A percentile compares a stretch with the other conserved stretches of the same genome.
Conservation (phyloP, 92 coral and sea anemone species). For the Pocillopora grandis region DNA sequence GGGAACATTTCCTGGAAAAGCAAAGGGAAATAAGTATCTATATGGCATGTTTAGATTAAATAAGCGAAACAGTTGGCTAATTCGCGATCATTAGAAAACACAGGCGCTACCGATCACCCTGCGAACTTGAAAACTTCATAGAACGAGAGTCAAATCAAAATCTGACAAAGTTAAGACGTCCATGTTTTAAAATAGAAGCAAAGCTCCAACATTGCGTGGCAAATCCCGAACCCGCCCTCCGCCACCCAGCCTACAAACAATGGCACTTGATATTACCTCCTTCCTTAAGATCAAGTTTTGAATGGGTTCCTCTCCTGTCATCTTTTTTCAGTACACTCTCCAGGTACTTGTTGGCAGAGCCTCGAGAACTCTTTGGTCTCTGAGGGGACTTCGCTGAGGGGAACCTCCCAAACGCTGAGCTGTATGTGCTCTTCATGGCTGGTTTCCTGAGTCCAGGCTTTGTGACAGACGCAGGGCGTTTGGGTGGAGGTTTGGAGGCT, state of each 20-base stretch:
- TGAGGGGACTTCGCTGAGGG: conserved; percentile 30
- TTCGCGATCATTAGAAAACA: no score
- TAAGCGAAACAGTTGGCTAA: no score
- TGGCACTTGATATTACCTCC: neutral
- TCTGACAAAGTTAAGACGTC: no score
- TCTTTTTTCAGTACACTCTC: conserved; percentile 38
- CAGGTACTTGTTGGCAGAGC: conserved; percentile 29
- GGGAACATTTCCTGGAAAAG: neutral
- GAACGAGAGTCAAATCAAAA: no score
- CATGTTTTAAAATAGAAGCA: neutral
- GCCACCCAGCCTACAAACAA: no score
- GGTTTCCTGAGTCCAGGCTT: conserved; percentile 33
- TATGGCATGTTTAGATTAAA: no score
- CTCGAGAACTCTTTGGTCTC: conserved; percentile 11
- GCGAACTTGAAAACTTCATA: neutral
- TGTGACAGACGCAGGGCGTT: neutral
- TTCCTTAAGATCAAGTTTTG: neutral
- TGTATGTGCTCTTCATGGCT: conserved; percentile 43
- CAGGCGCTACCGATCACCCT: neutral
- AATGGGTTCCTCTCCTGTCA: neutral
- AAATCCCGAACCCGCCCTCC: no score
- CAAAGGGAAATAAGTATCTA: neutral
- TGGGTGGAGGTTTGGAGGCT: conserved; percentile 33
- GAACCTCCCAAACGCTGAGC: conserved; percentile 40
- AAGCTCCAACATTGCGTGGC: neutral